These are phyloP conservation scores for Sarotherodon lohbergeri DNA, from an alignment of 2,113 vertebrate species.

Conservation along the genomic window DNA sequence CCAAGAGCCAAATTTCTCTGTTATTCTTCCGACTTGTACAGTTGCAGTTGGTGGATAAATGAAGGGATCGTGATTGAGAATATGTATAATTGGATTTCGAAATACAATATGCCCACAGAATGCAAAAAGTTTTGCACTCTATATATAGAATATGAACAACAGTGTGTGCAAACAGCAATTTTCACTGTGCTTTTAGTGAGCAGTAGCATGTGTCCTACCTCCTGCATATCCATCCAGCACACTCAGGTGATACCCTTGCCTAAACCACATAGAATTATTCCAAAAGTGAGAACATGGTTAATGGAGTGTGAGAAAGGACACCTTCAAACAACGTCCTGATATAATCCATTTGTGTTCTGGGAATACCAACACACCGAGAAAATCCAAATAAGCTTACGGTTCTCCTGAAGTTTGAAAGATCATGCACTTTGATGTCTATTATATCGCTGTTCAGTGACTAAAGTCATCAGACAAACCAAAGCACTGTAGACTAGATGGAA, in stretches of 20 bases:
- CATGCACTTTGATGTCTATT: background rate
- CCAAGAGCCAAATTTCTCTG: background rate
- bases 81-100: background rate
- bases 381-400: background rate
- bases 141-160: fast-evolving
- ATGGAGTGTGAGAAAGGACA: background rate
- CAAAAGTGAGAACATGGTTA: background rate
- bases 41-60: background rate
- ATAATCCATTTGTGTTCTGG: background rate
- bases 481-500: background rate
- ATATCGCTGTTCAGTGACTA: background rate
- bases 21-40: background rate
- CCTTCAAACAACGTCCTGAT: background rate
- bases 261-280: background rate
- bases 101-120: background rate
- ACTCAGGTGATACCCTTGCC: background rate
- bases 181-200: background rate
- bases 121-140: background rate
- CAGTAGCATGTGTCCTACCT: fast-evolving
- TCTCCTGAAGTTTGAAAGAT: background rate
- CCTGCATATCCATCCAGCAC: background rate
- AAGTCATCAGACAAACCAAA: background rate
- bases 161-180: background rate
- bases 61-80: background rate
- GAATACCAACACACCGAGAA: background rate